Evolutionary conservation across 2,888 invertebrate species (phyloP), one percentile per base, ranked within the genome.

Genomic region (Acanthosepion pharaonis): DNA sequence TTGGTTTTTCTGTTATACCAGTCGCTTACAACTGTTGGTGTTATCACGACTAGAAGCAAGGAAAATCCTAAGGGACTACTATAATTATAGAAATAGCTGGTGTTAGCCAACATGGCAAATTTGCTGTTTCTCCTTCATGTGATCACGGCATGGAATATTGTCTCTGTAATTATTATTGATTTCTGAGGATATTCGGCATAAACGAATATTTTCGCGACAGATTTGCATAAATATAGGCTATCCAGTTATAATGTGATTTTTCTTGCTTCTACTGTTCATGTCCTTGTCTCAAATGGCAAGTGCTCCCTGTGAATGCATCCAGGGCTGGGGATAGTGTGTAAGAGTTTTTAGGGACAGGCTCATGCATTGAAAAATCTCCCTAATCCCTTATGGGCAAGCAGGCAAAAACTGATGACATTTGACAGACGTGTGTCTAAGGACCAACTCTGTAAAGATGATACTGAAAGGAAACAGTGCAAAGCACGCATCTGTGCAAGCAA

Each of bases 61-160:
- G 78, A n/a, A 59, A 78, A 78, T 78, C 78, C 78, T 78, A 11
- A 5, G 78, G n/a, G 78, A 78, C 78, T 78, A 78, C 78, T 78
- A 78, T 78, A 78, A 78, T 78, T n/a, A 78, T 78, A 78, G 78
- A 78, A 78, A 78, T 78, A 78, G 78, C 78, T 78, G 78, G 78
- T 78, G 78, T 78, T 78, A 78, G 78, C 78, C 78, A 78, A 78
- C 78, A 78, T 33, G 78, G 78, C 78, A 78, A n/a, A 78, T 78
- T 78, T 78, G 11, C 78, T 78, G 78, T n/a, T 78, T 78, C n/a
- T n/a, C 78, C 78, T 78, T 78, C 78, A 78, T 78, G 78, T n/a
- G 78, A 78, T 78, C 78, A 78, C 78, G 78, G 78, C 78, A 78
- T 78, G 78, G 78, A 78, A 78, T 78, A 78, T 78, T 78, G 78